Percentiles rank a stretch among this genome's conserved stretches.
phyloP scores from a whole-genome alignment of 2,113 vertebrate species.

The Platichthys stellatus region DNA sequence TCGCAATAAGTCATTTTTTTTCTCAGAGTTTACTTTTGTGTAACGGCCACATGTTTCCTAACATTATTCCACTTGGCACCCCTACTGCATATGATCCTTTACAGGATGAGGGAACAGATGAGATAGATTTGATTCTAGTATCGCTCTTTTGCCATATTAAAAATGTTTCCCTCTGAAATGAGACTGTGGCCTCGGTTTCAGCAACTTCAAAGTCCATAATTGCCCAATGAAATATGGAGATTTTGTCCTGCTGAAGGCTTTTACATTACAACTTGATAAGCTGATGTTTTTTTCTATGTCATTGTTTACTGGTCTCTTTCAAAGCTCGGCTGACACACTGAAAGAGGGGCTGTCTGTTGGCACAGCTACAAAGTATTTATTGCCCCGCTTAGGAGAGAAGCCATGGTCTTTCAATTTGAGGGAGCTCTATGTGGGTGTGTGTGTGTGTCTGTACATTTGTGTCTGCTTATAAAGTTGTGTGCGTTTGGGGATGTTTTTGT shows the following conservation, averaged over 20 bases:
- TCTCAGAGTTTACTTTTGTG: not conserved
- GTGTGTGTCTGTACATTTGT: conserved; percentile 13
- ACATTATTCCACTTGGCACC: not conserved
- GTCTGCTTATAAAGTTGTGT: no score
- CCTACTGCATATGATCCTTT: not conserved
- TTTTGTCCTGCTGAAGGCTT: conserved; percentile 3
- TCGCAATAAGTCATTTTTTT: not conserved
- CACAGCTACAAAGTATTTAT: conserved; percentile 69
- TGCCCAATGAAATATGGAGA: not conserved
- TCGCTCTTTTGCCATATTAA: not conserved
- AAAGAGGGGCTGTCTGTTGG: conserved; percentile 65
- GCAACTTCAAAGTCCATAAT: not conserved
- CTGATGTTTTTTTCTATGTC: conserved; percentile 40
- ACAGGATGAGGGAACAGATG: not conserved
- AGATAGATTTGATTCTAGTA: no score
- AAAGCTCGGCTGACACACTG: conserved; percentile 47
- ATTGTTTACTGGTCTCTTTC: conserved; percentile 57
- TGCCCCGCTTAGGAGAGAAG: conserved; percentile 52
- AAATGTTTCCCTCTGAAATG: not conserved
- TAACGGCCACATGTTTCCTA: not conserved
- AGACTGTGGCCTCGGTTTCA: not conserved
- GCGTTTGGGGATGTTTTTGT: conserved; percentile 7
- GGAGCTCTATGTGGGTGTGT: conserved; percentile 27
- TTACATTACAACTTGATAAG: conserved; percentile 24
- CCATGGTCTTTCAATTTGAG: conserved; percentile 43